Conservation (phyloP, 2,113 vertebrate genomes). For the Protobothrops flavoviridis region DNA sequence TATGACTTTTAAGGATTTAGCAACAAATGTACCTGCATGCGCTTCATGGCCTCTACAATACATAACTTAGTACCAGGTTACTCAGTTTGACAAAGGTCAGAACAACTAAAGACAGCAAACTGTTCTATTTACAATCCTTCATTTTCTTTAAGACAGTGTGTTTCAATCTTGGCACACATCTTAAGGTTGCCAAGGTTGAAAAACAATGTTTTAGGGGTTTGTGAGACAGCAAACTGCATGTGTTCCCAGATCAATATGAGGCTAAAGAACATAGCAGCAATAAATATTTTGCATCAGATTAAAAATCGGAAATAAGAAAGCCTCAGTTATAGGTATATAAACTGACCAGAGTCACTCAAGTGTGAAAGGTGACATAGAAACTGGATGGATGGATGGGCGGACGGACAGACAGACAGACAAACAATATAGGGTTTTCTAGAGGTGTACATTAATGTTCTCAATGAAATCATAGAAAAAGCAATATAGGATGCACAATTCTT, state of each 20-base stretch:
- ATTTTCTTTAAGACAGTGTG: not conserved
- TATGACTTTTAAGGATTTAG: not conserved
- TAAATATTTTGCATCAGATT: not conserved
- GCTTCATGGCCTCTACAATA: not conserved
- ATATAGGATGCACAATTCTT: not conserved
- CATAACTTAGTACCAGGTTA: not conserved
- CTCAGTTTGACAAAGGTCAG: not conserved
- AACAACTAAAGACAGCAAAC: not conserved
- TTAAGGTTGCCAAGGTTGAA: not conserved
- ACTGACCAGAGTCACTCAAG: not conserved
- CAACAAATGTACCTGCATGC: not conserved
- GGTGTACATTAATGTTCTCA: not conserved
- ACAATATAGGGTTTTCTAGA: not conserved
- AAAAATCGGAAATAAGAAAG: not conserved
- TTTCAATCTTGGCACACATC: not conserved
- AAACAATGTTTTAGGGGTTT: not conserved
- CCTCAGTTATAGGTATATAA: not conserved
- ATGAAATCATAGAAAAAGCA: not conserved
- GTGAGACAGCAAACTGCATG: not conserved
- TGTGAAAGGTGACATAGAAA: not conserved
- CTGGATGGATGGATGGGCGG: not conserved
- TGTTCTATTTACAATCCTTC: not conserved
- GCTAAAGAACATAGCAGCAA: not conserved
- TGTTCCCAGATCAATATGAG: not conserved
- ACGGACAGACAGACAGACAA: not conserved